These are phyloP conservation scores for Heliconius hermathena DNA, from an alignment of 1,140 invertebrate species.

Conservation along the genomic window DNA sequence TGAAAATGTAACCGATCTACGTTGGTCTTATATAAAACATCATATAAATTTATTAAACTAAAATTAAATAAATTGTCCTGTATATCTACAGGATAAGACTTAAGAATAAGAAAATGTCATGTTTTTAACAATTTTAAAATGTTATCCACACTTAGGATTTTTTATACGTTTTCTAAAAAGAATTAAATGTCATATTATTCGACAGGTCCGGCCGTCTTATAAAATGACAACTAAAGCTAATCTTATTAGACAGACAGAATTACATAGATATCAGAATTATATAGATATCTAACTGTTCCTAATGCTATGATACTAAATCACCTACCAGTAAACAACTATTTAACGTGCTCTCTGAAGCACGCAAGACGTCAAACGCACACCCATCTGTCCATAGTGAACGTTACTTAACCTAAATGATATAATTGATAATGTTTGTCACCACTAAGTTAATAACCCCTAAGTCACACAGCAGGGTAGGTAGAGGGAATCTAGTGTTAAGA, in stretches of 20 bases:
- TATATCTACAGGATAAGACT: no score
- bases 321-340: conserved; percentile 3
- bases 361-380: conserved; percentile 10
- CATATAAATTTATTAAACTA: no score
- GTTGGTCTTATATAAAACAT: no score
- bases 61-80: no score
- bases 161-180: no score
- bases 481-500: no score
- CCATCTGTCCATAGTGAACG: background rate
- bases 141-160: no score
- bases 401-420: conserved; percentile 12
- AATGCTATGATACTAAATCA: background rate
- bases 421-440: background rate
- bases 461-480: no score
- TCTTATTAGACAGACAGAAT: no score
- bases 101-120: no score
- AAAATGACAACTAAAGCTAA: background rate
- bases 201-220: background rate
- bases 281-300: background rate
- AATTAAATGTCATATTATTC: no score
- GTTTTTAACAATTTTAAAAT: no score
- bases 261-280: background rate
- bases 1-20: background rate
- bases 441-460: background rate
- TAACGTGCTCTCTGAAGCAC: conserved; percentile 8